phyloP scores from a whole-genome alignment of 2,113 vertebrate species.

The Prunella himalayana region DNA sequence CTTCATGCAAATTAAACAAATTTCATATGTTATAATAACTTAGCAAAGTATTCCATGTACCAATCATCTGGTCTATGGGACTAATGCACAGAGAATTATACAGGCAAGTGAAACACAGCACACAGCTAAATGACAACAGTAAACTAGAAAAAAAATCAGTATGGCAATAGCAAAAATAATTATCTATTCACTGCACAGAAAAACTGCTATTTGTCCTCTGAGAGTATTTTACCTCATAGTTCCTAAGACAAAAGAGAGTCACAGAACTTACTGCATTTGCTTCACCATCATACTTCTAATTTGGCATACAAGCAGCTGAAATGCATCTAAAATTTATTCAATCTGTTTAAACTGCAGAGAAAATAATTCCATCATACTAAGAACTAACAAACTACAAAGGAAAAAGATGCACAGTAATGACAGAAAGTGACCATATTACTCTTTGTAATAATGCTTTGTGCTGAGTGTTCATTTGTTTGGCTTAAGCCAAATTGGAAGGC shows the following conservation, averaged over 20 bases:
- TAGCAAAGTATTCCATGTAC: background rate
- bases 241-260: background rate
- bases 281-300: background rate
- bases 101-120: background rate
- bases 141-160: background rate
- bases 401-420: background rate
- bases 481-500: background rate
- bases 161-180: background rate
- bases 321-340: background rate
- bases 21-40: background rate
- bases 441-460: background rate
- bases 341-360: background rate
- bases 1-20: background rate
- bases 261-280: background rate
- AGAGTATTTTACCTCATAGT: background rate
- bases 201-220: background rate
- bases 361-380: background rate
- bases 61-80: background rate
- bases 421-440: background rate
- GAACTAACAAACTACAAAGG: background rate
- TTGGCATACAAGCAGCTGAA: background rate
- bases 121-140: background rate
- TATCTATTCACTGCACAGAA: background rate
- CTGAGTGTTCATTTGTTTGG: background rate
- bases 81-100: background rate